Evolutionary conservation across 2,888 invertebrate species (phyloP).

Genomic region (Leucania comma): DNA sequence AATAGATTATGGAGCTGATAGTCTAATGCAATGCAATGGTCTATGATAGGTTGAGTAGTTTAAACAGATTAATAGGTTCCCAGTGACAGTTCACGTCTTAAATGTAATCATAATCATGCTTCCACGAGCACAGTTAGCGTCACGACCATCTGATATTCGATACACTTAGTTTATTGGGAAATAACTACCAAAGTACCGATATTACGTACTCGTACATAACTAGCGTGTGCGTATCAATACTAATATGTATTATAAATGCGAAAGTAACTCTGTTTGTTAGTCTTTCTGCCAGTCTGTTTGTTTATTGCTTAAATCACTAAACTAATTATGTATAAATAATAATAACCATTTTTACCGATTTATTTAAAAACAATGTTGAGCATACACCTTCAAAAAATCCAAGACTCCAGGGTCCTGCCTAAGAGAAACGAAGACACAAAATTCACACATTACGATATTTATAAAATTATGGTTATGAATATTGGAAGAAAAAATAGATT

Average conservation of each 20-base stretch:
- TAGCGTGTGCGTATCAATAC: constrained; percentile 4
- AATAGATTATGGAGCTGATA: constrained; percentile 2
- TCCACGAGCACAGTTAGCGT: constrained; percentile 34
- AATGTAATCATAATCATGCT: constrained; percentile 42
- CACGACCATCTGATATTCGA: constrained; percentile 61
- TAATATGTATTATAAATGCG: background rate
- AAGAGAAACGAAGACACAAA: no score
- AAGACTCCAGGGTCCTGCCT: no score
- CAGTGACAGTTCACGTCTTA: constrained; percentile 12
- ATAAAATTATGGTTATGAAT: background rate
- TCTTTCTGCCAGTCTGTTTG: background rate
- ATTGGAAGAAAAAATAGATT: background rate
- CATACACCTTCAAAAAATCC: no score
- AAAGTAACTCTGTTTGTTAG: background rate
- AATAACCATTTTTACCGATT: no score
- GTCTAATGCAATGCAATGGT: constrained; percentile 3
- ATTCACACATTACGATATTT: no score
- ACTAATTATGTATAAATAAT: background rate
- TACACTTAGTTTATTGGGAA: constrained; percentile 62
- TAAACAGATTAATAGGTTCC: constrained; percentile 17
- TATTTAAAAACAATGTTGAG: no score
- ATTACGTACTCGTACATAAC: background rate
- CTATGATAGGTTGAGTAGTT: background rate
- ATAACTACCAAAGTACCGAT: constrained; percentile 22
- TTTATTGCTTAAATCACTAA: background rate